These are phyloP conservation scores for Ailuropoda melanoleuca DNA, from an alignment of 2,113 vertebrate genomes.

Conservation along the genomic window DNA sequence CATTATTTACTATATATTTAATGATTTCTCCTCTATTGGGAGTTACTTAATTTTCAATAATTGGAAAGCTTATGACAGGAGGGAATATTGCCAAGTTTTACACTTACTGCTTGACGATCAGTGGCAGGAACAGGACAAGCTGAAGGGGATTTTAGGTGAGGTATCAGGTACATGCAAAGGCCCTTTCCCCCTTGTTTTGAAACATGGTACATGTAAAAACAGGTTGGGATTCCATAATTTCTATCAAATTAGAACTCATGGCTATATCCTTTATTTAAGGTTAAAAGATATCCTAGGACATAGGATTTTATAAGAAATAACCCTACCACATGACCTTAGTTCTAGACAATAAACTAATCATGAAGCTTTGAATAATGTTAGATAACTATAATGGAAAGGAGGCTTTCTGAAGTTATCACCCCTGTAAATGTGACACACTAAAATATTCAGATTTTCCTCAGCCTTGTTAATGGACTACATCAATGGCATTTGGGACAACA, in stretches of 20 bases:
- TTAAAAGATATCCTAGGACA: background rate
- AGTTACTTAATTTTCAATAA: slow-evolving; percentile 78
- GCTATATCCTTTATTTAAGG: background rate
- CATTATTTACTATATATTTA: slow-evolving; percentile 81
- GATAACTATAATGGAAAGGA: background rate
- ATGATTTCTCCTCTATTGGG: slow-evolving; percentile 70
- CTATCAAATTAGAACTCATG: background rate
- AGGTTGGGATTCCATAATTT: background rate
- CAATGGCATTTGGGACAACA: background rate
- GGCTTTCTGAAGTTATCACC: background rate
- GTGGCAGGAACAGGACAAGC: background rate
- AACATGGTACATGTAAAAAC: background rate
- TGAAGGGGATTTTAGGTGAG: background rate
- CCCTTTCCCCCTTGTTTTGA: background rate
- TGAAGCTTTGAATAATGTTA: background rate
- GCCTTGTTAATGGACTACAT: background rate
- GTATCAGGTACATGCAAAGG: background rate
- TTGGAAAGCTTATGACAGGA: slow-evolving; percentile 70
- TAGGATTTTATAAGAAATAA: background rate
- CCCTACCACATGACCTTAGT: background rate
- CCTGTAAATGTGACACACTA: background rate
- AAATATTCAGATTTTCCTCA: background rate
- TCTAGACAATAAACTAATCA: background rate
- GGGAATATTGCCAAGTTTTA: background rate
- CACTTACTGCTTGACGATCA: fast-evolving